phyloP scores from a whole-genome alignment of 1,140 invertebrate species.

The Aricia agestis region DNA sequence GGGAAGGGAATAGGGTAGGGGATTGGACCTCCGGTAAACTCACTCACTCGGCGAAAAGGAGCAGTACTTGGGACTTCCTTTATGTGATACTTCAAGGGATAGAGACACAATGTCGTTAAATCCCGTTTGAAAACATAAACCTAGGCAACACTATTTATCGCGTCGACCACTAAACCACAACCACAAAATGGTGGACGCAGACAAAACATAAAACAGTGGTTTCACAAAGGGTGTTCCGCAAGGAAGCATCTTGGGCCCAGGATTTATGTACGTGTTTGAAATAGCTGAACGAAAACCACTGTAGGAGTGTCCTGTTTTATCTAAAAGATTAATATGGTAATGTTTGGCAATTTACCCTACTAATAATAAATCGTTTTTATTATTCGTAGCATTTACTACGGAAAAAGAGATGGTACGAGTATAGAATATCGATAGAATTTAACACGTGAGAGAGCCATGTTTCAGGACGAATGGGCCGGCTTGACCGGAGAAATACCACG shows the following conservation, averaged over 20 bases:
- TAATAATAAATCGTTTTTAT: no score
- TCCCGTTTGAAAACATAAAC: not conserved
- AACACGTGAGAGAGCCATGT: no score
- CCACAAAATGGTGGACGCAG: constrained; percentile 1
- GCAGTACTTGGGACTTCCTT: not conserved
- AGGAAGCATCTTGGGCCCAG: not conserved
- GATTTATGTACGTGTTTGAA: not conserved
- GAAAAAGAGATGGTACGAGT: no score
- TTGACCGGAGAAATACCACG: no score
- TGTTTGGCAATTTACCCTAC: no score
- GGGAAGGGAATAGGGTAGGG: no score
- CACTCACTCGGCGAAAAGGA: no score
- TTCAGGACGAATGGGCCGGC: no score
- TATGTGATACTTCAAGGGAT: not conserved
- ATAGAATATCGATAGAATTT: no score
- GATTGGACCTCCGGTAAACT: no score
- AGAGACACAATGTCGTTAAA: not conserved
- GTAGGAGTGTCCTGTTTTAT: not conserved
- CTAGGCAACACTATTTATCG: constrained; percentile 7
- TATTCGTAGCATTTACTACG: no score
- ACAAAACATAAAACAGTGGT: not conserved
- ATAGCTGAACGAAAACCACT: not conserved
- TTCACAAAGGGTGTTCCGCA: constrained; percentile 9
- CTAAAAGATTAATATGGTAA: not conserved
- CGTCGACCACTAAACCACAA: constrained; percentile 11